Base-by-base conservation (phyloP, 1,140 invertebrate species). In the Sminthurinus signatus region DNA sequence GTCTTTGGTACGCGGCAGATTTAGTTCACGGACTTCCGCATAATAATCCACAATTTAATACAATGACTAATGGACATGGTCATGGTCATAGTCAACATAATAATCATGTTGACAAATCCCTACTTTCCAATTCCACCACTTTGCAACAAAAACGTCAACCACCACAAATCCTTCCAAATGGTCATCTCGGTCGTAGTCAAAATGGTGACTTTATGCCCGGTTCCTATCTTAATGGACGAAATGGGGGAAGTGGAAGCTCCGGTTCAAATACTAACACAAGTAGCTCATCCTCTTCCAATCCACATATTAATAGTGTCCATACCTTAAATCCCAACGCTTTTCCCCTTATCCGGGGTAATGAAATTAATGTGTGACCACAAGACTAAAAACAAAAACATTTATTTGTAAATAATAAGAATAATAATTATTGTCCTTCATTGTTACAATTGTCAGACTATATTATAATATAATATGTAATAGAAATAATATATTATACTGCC, bases 331-430 rank as follows among this genome's bases (percentile, higher is more conserved):
- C 62, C 25, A 44, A 46, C 58, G 65, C 52, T 48, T 67, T 70
- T 46, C 69, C 69, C 23, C 44, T 61, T 15, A 58, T 68, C 27
- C 59, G 69, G n/a, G 69, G 69, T 28, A 64, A 55, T 61, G 69
- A 71, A 61, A 71, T 71, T 28, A 71, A 71, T 54, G 69, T 71
- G 52, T 71, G 62, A 71, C 61, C 57, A 36, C 12, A 55, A 52
- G 48, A 29, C 31, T 39, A 10, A 12, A 43, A 10, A 31, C 12
- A 39, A 52, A n/a, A 28, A 23, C n/a, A n/a, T n/a, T n/a, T n/a
- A n/a, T n/a, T n/a, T n/a, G n/a, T n/a, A n/a, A n/a, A n/a, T n/a
- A n/a, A n/a, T n/a, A n/a, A n/a, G n/a, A n/a, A n/a, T n/a, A n/a
- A n/a, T n/a, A n/a, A n/a, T n/a, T n/a, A n/a, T n/a, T n/a, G n/a